Evolutionary conservation across 2,888 invertebrate genomes (phyloP).

Genomic region (Conops quadrifasciatus): DNA sequence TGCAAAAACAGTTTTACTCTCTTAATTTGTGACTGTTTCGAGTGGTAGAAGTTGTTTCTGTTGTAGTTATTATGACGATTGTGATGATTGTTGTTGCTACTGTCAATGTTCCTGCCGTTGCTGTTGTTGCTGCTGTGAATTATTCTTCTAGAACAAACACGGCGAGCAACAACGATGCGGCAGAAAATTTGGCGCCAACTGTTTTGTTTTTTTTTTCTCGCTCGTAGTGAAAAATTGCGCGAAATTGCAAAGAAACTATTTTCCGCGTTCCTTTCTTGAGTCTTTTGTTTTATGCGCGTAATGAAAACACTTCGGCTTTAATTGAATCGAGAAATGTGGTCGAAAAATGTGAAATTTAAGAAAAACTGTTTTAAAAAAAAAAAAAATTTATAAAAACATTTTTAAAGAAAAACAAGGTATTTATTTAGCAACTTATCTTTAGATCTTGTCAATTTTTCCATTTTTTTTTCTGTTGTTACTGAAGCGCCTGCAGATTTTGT

Average conservation of each 20-base stretch:
- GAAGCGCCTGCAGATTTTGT: no score
- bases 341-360: no score
- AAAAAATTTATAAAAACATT: not conserved
- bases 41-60: not conserved
- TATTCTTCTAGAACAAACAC: no score
- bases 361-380: no score
- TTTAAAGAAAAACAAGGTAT: not conserved
- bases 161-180: no score
- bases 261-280: constrained; percentile 37
- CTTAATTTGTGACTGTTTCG: not conserved
- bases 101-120: not conserved
- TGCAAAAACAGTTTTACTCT: not conserved
- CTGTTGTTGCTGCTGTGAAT: no score
- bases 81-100: not conserved
- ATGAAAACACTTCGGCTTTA: not conserved
- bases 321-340: no score
- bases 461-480: no score
- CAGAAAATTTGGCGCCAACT: no score
- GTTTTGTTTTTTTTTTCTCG: no score
- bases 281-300: constrained; percentile 31
- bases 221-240: no score
- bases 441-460: no score
- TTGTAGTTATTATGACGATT: not conserved
- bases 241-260: not conserved
- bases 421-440: not conserved